phyloP scores from a whole-genome alignment of 2,888 invertebrate species.

The Cryptops parisi region DNA sequence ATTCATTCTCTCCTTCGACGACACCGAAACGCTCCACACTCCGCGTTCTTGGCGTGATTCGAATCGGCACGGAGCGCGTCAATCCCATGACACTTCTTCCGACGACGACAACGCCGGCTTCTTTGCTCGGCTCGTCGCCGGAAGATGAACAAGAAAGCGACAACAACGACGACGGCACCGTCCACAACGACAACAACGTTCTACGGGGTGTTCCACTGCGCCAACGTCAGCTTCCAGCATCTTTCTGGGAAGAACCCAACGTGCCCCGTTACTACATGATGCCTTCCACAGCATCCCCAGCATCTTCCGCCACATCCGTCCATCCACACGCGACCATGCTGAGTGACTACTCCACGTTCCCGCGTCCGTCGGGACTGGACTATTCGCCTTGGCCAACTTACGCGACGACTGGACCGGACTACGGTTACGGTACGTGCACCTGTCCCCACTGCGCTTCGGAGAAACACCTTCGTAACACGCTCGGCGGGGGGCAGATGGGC shows the following conservation, averaged over 20 bases:
- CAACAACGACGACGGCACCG: background rate
- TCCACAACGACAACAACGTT: background rate
- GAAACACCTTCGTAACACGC: background rate
- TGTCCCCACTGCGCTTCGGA: background rate
- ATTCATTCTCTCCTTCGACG: too few relatives aligned
- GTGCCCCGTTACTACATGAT: background rate
- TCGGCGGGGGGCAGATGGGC: too few relatives aligned
- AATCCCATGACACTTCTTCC: too few relatives aligned
- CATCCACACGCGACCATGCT: background rate
- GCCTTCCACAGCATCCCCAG: too few relatives aligned
- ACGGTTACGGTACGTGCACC: background rate
- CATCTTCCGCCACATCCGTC: too few relatives aligned
- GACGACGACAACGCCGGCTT: background rate
- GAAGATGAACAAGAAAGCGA: background rate
- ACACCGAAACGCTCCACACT: too few relatives aligned
- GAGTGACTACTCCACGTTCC: background rate
- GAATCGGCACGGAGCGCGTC: background rate
- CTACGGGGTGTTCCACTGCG: conserved; percentile 16
- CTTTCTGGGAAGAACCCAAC: conserved; percentile 22
- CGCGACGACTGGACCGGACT: background rate
- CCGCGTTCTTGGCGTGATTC: too few relatives aligned
- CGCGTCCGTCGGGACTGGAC: background rate
- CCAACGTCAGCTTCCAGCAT: conserved; percentile 20
- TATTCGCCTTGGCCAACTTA: too few relatives aligned
- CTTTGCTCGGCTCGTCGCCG: background rate